These are phyloP conservation scores for Flabesymbios commensalis DNA, from an alignment of 2,888 invertebrate genomes.

Conservation along the genomic window DNA sequence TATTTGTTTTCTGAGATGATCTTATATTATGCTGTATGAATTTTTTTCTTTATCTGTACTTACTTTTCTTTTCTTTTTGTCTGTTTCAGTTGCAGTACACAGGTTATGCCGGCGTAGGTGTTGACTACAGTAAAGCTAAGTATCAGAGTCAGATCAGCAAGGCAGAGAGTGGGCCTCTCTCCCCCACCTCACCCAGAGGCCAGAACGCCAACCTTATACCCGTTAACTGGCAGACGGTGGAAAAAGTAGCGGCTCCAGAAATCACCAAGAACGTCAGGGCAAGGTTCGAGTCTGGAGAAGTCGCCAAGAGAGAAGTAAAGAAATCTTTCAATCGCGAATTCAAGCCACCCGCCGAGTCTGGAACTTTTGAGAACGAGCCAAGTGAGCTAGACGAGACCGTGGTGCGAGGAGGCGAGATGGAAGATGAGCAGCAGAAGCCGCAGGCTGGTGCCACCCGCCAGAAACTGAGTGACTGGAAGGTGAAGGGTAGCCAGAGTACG, in stretches of 20 bases:
- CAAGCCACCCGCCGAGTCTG: neutral
- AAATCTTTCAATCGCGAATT: conserved; percentile 19
- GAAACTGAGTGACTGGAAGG: conserved; percentile 10
- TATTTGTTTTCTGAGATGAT: too few relatives aligned
- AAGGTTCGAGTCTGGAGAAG: conserved; percentile 35
- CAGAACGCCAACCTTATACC: too few relatives aligned
- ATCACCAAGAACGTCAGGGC: conserved; percentile 31
- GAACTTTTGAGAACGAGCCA: conserved; percentile 29
- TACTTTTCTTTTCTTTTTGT: too few relatives aligned
- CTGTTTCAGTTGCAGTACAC: too few relatives aligned
- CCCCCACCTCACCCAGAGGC: too few relatives aligned
- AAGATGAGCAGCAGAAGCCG: neutral
- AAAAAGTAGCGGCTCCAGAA: conserved; percentile 36
- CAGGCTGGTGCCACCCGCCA: conserved; percentile 5
- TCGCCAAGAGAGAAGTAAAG: conserved; percentile 22
- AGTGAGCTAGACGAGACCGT: conserved; percentile 18
- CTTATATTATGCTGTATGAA: too few relatives aligned
- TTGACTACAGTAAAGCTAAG: too few relatives aligned
- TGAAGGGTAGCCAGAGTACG: too few relatives aligned
- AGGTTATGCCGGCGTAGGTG: too few relatives aligned
- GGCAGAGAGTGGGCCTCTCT: too few relatives aligned
- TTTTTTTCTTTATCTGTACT: too few relatives aligned
- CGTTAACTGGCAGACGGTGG: conserved; percentile 29
- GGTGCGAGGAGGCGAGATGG: conserved; percentile 5
- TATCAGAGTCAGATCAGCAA: too few relatives aligned